Evolutionary conservation across 92 coral and sea anemone species (phyloP).

Genomic region (Porites rus): DNA sequence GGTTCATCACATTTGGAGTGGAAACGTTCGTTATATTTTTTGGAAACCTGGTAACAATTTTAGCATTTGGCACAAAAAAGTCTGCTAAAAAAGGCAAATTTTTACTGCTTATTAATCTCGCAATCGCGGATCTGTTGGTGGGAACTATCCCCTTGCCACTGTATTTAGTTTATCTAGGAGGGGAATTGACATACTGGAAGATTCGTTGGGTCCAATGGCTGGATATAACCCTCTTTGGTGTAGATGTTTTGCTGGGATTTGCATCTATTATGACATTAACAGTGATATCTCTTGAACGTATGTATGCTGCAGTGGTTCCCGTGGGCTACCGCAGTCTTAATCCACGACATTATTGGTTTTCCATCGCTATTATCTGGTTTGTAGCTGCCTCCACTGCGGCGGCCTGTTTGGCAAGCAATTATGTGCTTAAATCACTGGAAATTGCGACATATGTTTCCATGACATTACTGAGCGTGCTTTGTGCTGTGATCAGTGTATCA

Average conservation of each 20-base stretch:
- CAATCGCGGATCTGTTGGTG: slow-evolving; percentile 52
- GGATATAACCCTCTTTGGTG: slow-evolving; percentile 33
- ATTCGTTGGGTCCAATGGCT: slow-evolving; percentile 3
- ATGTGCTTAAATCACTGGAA: slow-evolving; percentile 31
- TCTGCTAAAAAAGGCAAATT: slow-evolving; percentile 36
- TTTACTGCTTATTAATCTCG: slow-evolving; percentile 45
- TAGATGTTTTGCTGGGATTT: slow-evolving; percentile 56
- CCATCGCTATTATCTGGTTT: slow-evolving; percentile 45
- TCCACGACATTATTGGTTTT: slow-evolving; percentile 41
- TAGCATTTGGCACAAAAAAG: slow-evolving; percentile 44
- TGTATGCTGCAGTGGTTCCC: slow-evolving; percentile 52
- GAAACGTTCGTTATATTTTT: slow-evolving; percentile 30
- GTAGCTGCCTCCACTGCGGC: slow-evolving; percentile 29
- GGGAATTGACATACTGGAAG: slow-evolving; percentile 6
- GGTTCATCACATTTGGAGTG: slow-evolving; percentile 40
- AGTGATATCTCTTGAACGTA: slow-evolving; percentile 60
- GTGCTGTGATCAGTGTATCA: slow-evolving; percentile 48
- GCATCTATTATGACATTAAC: slow-evolving; percentile 55
- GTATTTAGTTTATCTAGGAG: slow-evolving; percentile 36
- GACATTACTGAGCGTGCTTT: slow-evolving; percentile 39
- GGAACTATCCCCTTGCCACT: slow-evolving; percentile 67
- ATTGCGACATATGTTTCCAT: slow-evolving; percentile 34
- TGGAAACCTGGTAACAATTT: slow-evolving; percentile 50
- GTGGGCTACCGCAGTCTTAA: slow-evolving; percentile 41
- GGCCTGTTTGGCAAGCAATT: slow-evolving; percentile 21